phyloP scores from a whole-genome alignment of 2,113 vertebrate genomes.

The Oncorhynchus mykiss region DNA sequence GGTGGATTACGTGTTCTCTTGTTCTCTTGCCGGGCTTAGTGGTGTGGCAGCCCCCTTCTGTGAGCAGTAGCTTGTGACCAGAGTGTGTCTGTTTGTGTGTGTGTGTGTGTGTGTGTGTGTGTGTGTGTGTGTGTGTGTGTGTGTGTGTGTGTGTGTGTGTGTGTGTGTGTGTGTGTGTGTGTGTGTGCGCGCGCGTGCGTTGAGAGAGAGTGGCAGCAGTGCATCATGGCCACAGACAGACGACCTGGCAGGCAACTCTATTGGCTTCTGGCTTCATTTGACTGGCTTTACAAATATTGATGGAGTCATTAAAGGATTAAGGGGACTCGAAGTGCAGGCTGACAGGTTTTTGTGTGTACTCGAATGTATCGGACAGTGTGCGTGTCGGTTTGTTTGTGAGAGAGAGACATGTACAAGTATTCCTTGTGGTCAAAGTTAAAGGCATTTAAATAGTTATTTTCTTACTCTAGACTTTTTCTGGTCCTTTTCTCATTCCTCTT shows the following conservation, averaged over 20 bases:
- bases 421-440: too few relatives aligned
- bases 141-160: too few relatives aligned
- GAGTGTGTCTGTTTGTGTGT: background rate
- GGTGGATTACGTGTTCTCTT: slow-evolving; percentile 37
- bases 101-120: too few relatives aligned
- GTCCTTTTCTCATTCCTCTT: background rate
- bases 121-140: too few relatives aligned
- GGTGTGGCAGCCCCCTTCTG: slow-evolving; percentile 21
- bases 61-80: slow-evolving; percentile 29
- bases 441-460: background rate
- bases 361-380: background rate
- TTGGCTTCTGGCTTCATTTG: slow-evolving; percentile 47
- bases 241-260: slow-evolving; percentile 30
- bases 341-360: slow-evolving; percentile 49
- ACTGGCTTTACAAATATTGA: slow-evolving; percentile 66
- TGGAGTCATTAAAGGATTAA: slow-evolving; percentile 60
- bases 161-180: background rate
- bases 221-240: slow-evolving; percentile 33
- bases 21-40: slow-evolving; percentile 16
- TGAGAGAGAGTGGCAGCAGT: background rate
- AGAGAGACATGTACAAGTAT: too few relatives aligned
- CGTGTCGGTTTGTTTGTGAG: background rate
- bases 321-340: slow-evolving; percentile 46
- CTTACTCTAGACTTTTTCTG: background rate
- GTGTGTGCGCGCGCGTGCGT: background rate